A percentile compares a stretch with the other conserved stretches of the same genome.
Evolutionary conservation across 2,888 invertebrate species (phyloP).

Genomic region (Machimus atricapillus): DNA sequence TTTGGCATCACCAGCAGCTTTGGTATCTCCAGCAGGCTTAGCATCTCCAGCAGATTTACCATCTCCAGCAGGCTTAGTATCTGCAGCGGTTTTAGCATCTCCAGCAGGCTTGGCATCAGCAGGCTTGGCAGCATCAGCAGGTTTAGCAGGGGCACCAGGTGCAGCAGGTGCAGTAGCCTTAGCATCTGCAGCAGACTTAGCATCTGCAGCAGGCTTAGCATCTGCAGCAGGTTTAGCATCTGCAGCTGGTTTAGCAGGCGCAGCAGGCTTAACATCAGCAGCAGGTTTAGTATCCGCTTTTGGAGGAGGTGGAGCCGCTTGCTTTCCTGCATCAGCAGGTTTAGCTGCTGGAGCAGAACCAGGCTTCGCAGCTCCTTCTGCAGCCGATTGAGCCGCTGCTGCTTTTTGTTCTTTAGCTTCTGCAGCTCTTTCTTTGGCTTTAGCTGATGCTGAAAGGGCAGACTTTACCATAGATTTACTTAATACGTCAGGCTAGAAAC

Average conservation of each 20-base stretch:
- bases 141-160: conserved; percentile 52
- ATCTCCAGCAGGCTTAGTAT: conserved; percentile 56
- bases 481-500: background rate
- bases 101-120: background rate
- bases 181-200: conserved; percentile 53
- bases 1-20: conserved; percentile 42
- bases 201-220: conserved; percentile 52
- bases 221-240: conserved; percentile 52
- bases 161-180: conserved; percentile 51
- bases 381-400: conserved; percentile 39
- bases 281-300: conserved; percentile 47
- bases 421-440: conserved; percentile 16
- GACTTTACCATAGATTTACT: conserved; percentile 24
- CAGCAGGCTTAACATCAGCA: conserved; percentile 49
- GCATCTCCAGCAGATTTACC: conserved; percentile 44
- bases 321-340: conserved; percentile 49
- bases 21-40: conserved; percentile 49
- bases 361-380: conserved; percentile 37
- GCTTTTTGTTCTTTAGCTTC: background rate
- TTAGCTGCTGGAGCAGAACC: conserved; percentile 2
- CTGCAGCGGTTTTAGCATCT: background rate
- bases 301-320: conserved; percentile 50
- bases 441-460: conserved; percentile 11
- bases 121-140: conserved; percentile 44
- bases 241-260: conserved; percentile 52